A percentile compares a stretch with the other conserved stretches of the same genome.
Conservation (phyloP, 2,113 vertebrate species). For the Empidonax traillii region DNA sequence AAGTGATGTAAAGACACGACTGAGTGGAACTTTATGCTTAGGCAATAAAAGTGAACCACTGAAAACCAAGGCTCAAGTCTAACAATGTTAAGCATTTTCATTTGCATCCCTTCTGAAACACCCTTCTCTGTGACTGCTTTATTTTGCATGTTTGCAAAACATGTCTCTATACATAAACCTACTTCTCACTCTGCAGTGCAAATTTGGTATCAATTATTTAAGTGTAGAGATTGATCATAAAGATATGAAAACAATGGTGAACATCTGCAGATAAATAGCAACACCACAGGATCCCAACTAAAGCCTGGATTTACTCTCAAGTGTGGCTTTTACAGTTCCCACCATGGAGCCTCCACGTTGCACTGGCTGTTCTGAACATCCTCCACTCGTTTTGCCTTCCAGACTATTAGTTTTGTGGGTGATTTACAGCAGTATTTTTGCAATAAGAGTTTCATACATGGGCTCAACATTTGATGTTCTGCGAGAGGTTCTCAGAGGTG, state of each 20-base stretch:
- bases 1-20: not conserved
- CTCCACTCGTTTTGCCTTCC: not conserved
- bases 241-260: not conserved
- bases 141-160: not conserved
- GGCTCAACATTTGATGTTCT: not conserved
- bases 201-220: not conserved
- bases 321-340: not conserved
- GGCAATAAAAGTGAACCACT: not conserved
- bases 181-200: not conserved
- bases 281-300: not conserved
- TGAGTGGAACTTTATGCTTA: not conserved
- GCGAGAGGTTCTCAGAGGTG: not conserved
- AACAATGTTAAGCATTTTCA: not conserved
- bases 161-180: not conserved
- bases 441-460: not conserved
- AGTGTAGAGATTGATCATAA: not conserved
- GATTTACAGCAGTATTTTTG: not conserved
- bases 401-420: not conserved
- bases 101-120: not conserved
- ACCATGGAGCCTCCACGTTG: not conserved
- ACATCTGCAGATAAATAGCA: not conserved
- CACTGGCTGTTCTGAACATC: not conserved
- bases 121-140: not conserved
- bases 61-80: not conserved
- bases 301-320: not conserved